Base-by-base conservation (phyloP, 1,140 invertebrate genomes). In the Papilio machaon region DNA sequence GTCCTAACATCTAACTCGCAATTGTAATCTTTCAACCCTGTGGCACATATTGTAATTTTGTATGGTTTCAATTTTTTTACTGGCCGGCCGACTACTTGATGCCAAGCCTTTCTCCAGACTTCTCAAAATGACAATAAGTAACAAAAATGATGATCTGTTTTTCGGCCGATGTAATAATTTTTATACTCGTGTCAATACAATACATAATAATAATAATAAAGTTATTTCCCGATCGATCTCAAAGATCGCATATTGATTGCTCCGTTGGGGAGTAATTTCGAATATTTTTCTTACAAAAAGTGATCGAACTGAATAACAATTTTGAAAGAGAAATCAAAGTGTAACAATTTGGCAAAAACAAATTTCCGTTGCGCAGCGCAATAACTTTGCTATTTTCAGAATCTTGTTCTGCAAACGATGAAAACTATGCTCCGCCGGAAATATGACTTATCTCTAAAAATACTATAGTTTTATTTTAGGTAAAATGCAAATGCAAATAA, bases 341-440 rank as follows among this genome's bases (percentile, higher is more conserved):
- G 30, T 67, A 35, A 67, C 23, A 67, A 67, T 64, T 67, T 67
- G 30, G 64, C 23, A 2, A 67, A 60, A 67, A 67, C 64, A 67
- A 67, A 67, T 67, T 67, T 67, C 64, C 64, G 64, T 35, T 67
- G 3, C 10, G 64, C 64, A 67, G 64, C 23, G 64, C 64, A 67
- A 67, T 67, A 67, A 30, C 60, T 67, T 11, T 67, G 64, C 64
- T 67, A 35, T 67, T 67, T 67, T 67, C 64, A 67, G 64, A 67
- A 67, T 30, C 60, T 67, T 67, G 23, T 67, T 67, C 64, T 13
- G 64, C 11, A 4, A 67, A 67, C 23, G 23, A 13, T 67, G 64
- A 67, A 67, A 67, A 67, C 9, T 67, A 23, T 35, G 64, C 64
- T 23, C 35, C 30, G 13, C 64, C 6, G 64, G 30, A 67, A 67